phyloP scores from a whole-genome alignment of 2,888 invertebrate genomes.

The Palloptera scutellata region DNA sequence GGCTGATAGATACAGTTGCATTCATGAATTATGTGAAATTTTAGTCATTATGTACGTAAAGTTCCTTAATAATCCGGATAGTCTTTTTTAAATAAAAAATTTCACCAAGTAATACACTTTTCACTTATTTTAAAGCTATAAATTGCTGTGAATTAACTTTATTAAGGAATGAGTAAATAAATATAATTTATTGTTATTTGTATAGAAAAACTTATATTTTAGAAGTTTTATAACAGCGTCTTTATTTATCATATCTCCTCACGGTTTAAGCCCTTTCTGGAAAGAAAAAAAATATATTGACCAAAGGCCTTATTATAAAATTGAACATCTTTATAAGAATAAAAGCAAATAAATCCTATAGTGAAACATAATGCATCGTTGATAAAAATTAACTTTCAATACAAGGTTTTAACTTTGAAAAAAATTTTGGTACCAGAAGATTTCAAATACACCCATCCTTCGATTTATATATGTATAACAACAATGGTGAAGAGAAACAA shows the following conservation, averaged over 20 bases:
- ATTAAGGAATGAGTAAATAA: constrained; percentile 59
- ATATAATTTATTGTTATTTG: constrained; percentile 41
- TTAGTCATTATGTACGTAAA: no score
- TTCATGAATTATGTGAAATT: no score
- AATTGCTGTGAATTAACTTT: constrained; percentile 36
- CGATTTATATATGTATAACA: no score
- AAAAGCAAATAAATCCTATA: not conserved
- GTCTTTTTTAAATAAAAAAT: not conserved
- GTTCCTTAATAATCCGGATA: no score
- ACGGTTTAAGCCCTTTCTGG: constrained; percentile 51
- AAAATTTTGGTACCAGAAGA: no score
- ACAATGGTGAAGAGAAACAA: no score
- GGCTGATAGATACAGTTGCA: no score
- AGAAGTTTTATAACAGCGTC: constrained; percentile 45
- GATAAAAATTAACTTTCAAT: no score
- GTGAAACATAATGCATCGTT: no score
- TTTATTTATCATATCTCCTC: constrained; percentile 33
- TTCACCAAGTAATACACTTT: not conserved
- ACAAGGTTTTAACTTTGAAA: no score
- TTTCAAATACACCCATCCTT: no score
- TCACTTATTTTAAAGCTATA: constrained; percentile 33
- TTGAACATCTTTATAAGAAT: not conserved
- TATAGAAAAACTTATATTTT: constrained; percentile 35
- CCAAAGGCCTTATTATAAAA: not conserved
- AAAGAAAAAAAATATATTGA: constrained; percentile 34